Base-by-base conservation (phyloP, 2,888 invertebrate species). In the Phrixothrix hirtus region DNA sequence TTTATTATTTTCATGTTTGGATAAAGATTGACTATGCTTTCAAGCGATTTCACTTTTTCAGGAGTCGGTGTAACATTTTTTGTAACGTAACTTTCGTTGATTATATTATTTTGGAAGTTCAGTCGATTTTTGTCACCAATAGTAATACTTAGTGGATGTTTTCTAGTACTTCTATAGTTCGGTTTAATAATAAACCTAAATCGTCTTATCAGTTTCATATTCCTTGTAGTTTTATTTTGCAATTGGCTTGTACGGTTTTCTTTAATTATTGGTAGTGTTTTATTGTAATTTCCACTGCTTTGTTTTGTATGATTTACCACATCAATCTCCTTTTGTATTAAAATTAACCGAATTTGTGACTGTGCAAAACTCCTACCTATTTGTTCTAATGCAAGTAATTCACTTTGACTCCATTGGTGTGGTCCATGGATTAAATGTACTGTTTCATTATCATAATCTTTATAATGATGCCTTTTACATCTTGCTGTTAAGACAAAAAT, bases 1-100 rank as follows among this genome's bases (percentile, higher is more conserved):
- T 78, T 68, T 30, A 74, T 75, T 4, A 81, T 60, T 27, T 77
- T 77, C 0, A 82, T 71, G 53, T 79, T 79, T 17, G 73, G 73
- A 61, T 75, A 75, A 55, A 66, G 72, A 29, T 60, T 63, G 50
- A 75, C 65, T 32, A 79, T 72, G 15, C 73, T 69, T 34, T 55
- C 58, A 10, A 63, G 6, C 5, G 45, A 56, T 34, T 38, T 6
- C 10, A 32, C n/a, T 38, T 30, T 44, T 32, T 10, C 25, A 10
- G n/a, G 2, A 0, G 27, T 2, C 9, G 5, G n/a, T 2, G n/a
- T 12, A 27, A 4, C 11, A n/a, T 2, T n/a, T 21, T 31, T 27
- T 17, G 1, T 6, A 14, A 9, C 31, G 16, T 9, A 21, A 13
- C 4, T 5, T 7, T 21, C 21, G 50, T 42, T 13, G 38, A 15